Evolutionary conservation across 2,797 vertebrate genomes (phyloP), one percentile per base, ranked within the genome.

Genomic region (Cynodonichthys magdalenae): DNA sequence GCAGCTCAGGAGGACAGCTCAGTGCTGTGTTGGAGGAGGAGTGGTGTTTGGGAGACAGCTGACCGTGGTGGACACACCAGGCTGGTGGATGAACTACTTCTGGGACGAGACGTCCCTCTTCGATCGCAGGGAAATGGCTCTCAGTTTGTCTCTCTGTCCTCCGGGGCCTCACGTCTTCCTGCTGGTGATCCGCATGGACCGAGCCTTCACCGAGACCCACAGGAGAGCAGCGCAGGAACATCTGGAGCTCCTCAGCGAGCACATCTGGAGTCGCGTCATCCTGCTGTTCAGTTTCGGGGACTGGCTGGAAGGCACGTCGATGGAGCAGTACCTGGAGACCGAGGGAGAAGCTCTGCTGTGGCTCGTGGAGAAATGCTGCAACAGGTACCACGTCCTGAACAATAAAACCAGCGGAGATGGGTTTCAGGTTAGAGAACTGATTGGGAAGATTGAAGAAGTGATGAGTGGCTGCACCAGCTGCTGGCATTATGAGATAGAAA

Each of bases 91-190:
- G 85, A 91, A 91, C 73, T 89, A 87, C 79, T 87, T 84, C 62
- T 18, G 64, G 3, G 53, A 79, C 0, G 81, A 92, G 63, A 91
- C 48, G 9, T 28, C 89, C 4, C 3, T 47, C 19, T 90, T 91
- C 1, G 89, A 92, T 72, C 69, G 24, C 8, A 49, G 87, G 79
- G 82, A 92, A 89, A 9, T 90, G 56, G 53, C 59, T n/a, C 41
- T 88, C 19, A 81, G 93, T 10, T 28, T 78, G 50, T 83, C 79
- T 1, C 81, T 90, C 15, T 91, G 86, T 5, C 87, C 79, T n/a
- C 93, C 92, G 0, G 94, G 93, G 18, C 93, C 94, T n/a, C 91
- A 94, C 0, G 80, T 83, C 66, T 79, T 95, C 60, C 85, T 95
- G 49, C 82, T 95, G 67, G 86, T 90, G 58, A 73, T 92, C 34